These are phyloP conservation scores for Dicycla oo DNA, from an alignment of 2,888 invertebrate species.

Conservation along the genomic window DNA sequence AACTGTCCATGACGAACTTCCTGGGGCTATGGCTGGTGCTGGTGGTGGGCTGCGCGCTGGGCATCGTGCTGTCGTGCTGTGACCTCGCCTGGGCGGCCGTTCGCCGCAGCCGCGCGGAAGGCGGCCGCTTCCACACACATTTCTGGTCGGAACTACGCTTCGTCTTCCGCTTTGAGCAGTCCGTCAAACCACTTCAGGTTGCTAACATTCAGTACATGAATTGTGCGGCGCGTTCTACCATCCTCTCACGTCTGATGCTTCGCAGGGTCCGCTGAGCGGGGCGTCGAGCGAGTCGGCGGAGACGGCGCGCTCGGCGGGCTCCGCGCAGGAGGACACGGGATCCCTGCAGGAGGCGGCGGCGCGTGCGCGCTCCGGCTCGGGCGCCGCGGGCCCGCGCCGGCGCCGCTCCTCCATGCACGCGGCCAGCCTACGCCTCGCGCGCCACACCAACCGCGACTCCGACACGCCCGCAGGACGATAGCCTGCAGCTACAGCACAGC, in stretches of 20 bases:
- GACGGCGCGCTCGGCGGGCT: slow-evolving; percentile 41
- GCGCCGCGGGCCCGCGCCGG: slow-evolving; percentile 62
- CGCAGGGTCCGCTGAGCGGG: slow-evolving; percentile 72
- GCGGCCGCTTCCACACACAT: slow-evolving; percentile 71
- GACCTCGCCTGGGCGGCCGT: slow-evolving; percentile 88
- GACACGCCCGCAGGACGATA: slow-evolving; percentile 53
- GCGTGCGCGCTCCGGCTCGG: slow-evolving; percentile 44
- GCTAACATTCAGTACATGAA: not conserved
- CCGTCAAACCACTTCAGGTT: slow-evolving; percentile 81
- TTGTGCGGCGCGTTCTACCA: too few relatives aligned
- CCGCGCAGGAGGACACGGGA: slow-evolving; percentile 18
- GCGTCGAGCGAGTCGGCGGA: slow-evolving; percentile 59
- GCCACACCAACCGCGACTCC: slow-evolving; percentile 70
- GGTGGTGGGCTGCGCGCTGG: slow-evolving; percentile 92
- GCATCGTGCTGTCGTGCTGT: slow-evolving; percentile 91
- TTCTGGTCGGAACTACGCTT: slow-evolving; percentile 82
- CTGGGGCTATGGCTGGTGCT: slow-evolving; percentile 95
- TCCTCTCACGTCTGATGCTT: not conserved
- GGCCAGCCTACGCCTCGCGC: slow-evolving; percentile 82
- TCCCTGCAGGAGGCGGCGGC: slow-evolving; percentile 31
- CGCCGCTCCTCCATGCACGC: slow-evolving; percentile 84
- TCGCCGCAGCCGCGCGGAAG: slow-evolving; percentile 70
- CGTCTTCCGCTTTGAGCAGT: slow-evolving; percentile 83
- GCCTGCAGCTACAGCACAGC: not conserved
- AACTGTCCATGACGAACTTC: slow-evolving; percentile 93